Conservation (phyloP, 2,888 invertebrate species). For the Ryuthela nishihirai region DNA sequence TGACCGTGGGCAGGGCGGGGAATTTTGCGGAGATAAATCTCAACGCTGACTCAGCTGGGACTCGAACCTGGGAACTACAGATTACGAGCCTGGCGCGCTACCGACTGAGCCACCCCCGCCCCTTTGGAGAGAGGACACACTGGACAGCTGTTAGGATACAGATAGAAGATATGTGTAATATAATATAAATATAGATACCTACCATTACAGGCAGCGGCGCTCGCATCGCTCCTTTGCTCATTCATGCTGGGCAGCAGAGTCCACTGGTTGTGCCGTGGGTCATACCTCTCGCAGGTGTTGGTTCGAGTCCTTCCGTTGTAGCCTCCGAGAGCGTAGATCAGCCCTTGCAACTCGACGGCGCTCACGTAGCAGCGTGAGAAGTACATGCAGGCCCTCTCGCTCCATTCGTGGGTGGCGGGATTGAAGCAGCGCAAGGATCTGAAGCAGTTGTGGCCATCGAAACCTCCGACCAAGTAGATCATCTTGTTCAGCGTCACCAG, state of each 20-base stretch:
- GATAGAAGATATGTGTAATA: no score
- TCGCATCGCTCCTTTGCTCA: slow-evolving; percentile 69
- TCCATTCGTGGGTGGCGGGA: slow-evolving; percentile 48
- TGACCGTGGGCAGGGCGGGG: no score
- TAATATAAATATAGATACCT: no score
- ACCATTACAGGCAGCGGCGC: slow-evolving; percentile 64
- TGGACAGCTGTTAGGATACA: no score
- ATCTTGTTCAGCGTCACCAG: slow-evolving; percentile 51
- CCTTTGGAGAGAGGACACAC: no score
- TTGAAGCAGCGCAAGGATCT: slow-evolving; percentile 51
- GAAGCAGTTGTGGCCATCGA: slow-evolving; percentile 53
- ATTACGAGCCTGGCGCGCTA: no score
- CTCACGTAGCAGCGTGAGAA: slow-evolving; percentile 62
- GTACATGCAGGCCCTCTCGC: slow-evolving; percentile 54
- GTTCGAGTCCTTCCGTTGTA: slow-evolving; percentile 51
- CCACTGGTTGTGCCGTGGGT: slow-evolving; percentile 50
- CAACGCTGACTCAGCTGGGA: no score
- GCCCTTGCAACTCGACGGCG: slow-evolving; percentile 52
- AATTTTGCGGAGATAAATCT: no score
- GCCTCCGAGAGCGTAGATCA: slow-evolving; percentile 51
- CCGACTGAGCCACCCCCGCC: no score
- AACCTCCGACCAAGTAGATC: slow-evolving; percentile 55
- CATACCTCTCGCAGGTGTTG: slow-evolving; percentile 50
- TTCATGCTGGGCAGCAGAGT: slow-evolving; percentile 54
- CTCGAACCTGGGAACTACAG: no score